A percentile compares a stretch with the other conserved stretches of the same genome.
These are phyloP conservation scores for Smutsia temminckii DNA, from an alignment of 2,797 vertebrate species.

Conservation along the genomic window DNA sequence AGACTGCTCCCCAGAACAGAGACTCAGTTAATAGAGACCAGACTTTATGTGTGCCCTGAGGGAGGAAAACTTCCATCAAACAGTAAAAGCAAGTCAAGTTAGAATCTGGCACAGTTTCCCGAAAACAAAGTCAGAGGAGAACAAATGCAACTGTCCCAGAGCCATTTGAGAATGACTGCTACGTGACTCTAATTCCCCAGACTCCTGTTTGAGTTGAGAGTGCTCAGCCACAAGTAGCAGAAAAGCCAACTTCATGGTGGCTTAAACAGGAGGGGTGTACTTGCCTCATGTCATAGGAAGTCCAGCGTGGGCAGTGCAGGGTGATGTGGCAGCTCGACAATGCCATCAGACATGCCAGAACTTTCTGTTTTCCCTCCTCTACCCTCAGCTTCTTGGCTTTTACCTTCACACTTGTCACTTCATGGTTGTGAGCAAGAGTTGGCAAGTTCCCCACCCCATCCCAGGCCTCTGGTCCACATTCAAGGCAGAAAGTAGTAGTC, in stretches of 20 bases:
- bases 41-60: accelerated
- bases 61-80: not conserved
- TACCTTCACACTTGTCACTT: not conserved
- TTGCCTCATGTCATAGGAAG: not conserved
- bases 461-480: not conserved
- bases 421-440: not conserved
- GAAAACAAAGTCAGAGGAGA: not conserved
- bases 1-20: not conserved
- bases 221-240: not conserved
- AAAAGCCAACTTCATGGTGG: not conserved
- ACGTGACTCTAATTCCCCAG: not conserved
- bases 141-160: not conserved
- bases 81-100: not conserved
- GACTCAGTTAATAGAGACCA: not conserved
- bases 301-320: not conserved
- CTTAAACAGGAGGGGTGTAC: not conserved
- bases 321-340: accelerated
- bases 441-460: not conserved
- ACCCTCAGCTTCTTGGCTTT: not conserved
- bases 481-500: not conserved
- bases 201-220: not conserved
- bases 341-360: not conserved
- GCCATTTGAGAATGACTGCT: not conserved
- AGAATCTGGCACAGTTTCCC: not conserved
- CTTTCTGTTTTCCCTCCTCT: not conserved